Conservation (phyloP, 2,888 invertebrate species). For the Cremastinae sp. region DNA sequence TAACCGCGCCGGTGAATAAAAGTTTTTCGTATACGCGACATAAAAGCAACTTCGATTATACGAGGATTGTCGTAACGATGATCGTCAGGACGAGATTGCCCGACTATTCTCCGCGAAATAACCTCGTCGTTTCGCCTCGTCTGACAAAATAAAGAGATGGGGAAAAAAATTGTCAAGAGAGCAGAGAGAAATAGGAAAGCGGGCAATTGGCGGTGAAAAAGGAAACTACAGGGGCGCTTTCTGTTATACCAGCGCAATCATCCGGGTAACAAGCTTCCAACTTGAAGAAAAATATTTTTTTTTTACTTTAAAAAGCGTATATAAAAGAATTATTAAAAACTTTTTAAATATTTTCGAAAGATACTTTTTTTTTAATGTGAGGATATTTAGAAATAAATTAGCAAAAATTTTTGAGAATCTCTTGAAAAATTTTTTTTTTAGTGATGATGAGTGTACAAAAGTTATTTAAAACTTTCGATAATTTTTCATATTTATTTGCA, state of each 20-base stretch:
- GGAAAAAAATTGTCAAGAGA: not conserved
- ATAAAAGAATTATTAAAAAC: too few relatives aligned
- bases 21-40: constrained; percentile 31
- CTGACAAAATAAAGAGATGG: not conserved
- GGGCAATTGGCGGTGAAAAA: too few relatives aligned
- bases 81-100: constrained; percentile 46
- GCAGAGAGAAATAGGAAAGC: not conserved
- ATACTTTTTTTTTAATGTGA: too few relatives aligned
- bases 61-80: constrained; percentile 42
- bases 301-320: too few relatives aligned
- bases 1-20: constrained; percentile 39
- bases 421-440: too few relatives aligned
- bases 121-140: constrained; percentile 42
- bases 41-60: constrained; percentile 56
- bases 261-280: constrained; percentile 34
- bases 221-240: constrained; percentile 8
- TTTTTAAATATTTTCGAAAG: too few relatives aligned
- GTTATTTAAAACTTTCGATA: too few relatives aligned
- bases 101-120: constrained; percentile 14
- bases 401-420: too few relatives aligned
- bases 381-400: too few relatives aligned
- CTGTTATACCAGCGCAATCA: constrained; percentile 46
- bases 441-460: too few relatives aligned
- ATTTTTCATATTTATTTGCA: too few relatives aligned
- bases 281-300: too few relatives aligned